Base-by-base conservation (phyloP, 2,113 vertebrate species). In the Tenrec ecaudatus region DNA sequence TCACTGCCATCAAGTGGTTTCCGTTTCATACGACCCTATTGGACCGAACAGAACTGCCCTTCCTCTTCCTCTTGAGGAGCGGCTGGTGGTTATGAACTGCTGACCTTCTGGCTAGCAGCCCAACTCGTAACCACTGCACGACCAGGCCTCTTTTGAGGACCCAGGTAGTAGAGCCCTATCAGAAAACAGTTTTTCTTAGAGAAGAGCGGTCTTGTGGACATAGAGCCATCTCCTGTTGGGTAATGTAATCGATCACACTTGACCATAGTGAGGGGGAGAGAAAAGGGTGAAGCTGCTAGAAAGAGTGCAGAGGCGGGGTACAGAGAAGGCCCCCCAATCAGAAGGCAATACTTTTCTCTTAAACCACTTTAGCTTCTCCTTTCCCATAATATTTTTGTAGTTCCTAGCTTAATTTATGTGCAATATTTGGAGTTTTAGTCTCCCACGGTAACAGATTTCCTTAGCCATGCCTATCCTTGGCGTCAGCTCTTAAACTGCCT, bases 341-440 rank as follows among this genome's bases (percentile, higher is more conserved):
- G 80, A 91, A 92, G 81, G 58, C 6, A 57, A 3, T 87, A 40
- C 29, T 75, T 89, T 92, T 77, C 85, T 88, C 87, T 82, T 68
- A 68, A 91, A 69, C 5, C 29, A 58, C 64, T 76, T 88, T 78
- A 53, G 27, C 75, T 88, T 94, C 75, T 79, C 27, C 47, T 92
- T 38, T 91, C 47, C 62, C 68, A 27, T 85, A 53, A 86, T 19
- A 29, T 88, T 76, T 95, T 40, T 71, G 60, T 94, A 77, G 92
- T 68, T 83, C 31, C 76, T 73, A 25, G 85, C 71, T 95, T 91
- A 93, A 91, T 88, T 95, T 82, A 86, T 86, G 68, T 77, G 76
- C 82, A 94, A 25, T 95, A 92, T 94, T 95, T 93, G 77, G 85
- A 90, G 92, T 92, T 96, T 95, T 96, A 95, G 92, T 88, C 93